These are phyloP conservation scores for Philaenus spumarius DNA, from an alignment of 1,140 invertebrate genomes.

Conservation along the genomic window DNA sequence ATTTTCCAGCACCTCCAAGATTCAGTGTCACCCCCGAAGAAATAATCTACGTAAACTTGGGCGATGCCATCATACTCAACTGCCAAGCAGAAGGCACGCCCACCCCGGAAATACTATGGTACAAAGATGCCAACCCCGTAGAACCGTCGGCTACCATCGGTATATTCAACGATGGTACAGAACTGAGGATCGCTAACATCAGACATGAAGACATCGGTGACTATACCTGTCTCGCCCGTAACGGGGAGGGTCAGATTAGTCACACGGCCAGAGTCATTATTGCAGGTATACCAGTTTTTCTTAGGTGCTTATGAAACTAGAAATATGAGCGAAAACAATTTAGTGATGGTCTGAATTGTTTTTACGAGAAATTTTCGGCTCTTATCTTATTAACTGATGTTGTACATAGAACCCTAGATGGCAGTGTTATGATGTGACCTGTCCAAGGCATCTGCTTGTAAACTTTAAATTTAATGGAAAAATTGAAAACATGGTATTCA, in stretches of 20 bases:
- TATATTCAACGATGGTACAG: slow-evolving; percentile 86
- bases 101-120: slow-evolving; percentile 85
- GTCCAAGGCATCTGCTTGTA: no score
- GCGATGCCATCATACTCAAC: slow-evolving; percentile 90
- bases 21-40: slow-evolving; percentile 89
- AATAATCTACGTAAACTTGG: slow-evolving; percentile 92
- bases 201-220: slow-evolving; percentile 89
- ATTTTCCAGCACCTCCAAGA: slow-evolving; percentile 64
- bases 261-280: slow-evolving; percentile 92
- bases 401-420: no score
- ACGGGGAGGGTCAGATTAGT: slow-evolving; percentile 89
- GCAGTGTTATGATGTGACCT: no score
- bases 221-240: slow-evolving; percentile 90
- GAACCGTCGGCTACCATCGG: slow-evolving; percentile 72
- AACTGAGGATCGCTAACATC: slow-evolving; percentile 84
- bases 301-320: no score
- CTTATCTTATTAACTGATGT: no score
- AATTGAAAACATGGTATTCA: no score
- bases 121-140: slow-evolving; percentile 84
- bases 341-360: no score
- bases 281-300: slow-evolving; percentile 80
- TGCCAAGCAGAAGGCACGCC: slow-evolving; percentile 92
- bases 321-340: no score
- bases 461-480: no score
- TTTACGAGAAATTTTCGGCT: no score